Evolutionary conservation across 2,797 vertebrate species (phyloP).

Genomic region (Erpetoichthys calabaricus): DNA sequence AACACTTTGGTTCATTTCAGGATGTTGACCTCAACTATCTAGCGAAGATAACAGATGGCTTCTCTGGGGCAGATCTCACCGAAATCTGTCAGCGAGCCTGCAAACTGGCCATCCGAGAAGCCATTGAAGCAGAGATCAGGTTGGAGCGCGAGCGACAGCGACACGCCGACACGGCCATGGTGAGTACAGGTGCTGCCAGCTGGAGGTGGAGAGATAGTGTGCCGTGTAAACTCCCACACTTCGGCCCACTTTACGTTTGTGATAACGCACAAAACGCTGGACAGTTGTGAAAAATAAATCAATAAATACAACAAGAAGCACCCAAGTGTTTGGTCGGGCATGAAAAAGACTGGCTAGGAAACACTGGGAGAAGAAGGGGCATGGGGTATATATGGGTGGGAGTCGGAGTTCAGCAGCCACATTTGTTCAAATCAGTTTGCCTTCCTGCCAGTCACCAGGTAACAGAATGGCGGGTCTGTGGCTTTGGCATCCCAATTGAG

Average conservation of each 20-base stretch:
- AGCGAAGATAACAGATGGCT: constrained; percentile 52
- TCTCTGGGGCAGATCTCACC: constrained; percentile 57
- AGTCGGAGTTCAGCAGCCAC: too few relatives aligned
- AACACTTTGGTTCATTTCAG: constrained; percentile 18
- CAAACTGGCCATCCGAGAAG: constrained; percentile 56
- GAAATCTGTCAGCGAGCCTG: constrained; percentile 61
- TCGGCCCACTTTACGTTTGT: not conserved
- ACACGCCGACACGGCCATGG: constrained; percentile 43
- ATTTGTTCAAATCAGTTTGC: too few relatives aligned
- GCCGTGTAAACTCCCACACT: not conserved
- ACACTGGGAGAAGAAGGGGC: constrained; percentile 1
- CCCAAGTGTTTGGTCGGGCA: too few relatives aligned
- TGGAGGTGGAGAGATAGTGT: not conserved
- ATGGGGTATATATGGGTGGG: too few relatives aligned
- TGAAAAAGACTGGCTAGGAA: too few relatives aligned
- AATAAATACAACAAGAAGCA: not conserved
- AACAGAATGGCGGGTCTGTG: too few relatives aligned
- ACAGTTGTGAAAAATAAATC: too few relatives aligned
- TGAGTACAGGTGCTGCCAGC: constrained; percentile 17
- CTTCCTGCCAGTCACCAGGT: too few relatives aligned
- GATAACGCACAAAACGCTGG: not conserved
- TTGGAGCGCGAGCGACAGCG: constrained; percentile 44
- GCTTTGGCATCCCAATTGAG: too few relatives aligned
- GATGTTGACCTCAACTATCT: constrained; percentile 50
- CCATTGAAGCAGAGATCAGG: constrained; percentile 53